Evolutionary conservation across 2,113 vertebrate species (phyloP), one percentile per base, ranked within the genome.

Genomic region (Austrofundulus limnaeus): DNA sequence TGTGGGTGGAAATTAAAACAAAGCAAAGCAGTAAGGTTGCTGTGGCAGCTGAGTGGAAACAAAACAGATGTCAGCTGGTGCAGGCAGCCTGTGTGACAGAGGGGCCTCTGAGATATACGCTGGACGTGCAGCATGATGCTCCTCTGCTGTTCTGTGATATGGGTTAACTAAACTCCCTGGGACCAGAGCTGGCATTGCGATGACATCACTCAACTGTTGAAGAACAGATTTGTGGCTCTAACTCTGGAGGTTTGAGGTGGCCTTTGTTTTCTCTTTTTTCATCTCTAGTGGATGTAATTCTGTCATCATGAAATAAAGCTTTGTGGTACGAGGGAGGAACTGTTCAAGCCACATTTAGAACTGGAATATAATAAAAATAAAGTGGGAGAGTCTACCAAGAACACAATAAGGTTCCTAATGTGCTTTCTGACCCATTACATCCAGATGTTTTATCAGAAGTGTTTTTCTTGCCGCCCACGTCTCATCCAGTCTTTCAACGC

Each of bases 51-150:
- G 4, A 58, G 66, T 65, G 69, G 72, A 85, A 85, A 87, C 63
- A 81, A 84, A 86, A 75, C 84, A 87, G 72, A 86, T 86, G 86
- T 83, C 48, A 67, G 77, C 76, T 47, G 39, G 80, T 80, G 81
- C 47, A 66, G 80, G 45, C 61, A 23, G 79, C 50, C 47, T 75
- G 70, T 75, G 73, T 77, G 84, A 83, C 76, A 72, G 71, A 43
- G 50, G 76, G 75, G 69, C 73, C 73, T 77, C 59, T 17, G 71
- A 74, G 78, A 82, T 75, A 72, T 68, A 70, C 20, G 54, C 75
- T 51, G 61, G 78, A 86, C 43, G 82, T 88, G 85, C 52, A 21
- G 61, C 72, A 50, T 77, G 86, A 88, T 84, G 76, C 80, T 70
- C 73, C 66, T 86, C 81, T 81, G 83, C 87, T 88, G 87, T 83